These are phyloP conservation scores for Gallinago undulata DNA, from an alignment of 2,113 vertebrate genomes.

Conservation along the genomic window DNA sequence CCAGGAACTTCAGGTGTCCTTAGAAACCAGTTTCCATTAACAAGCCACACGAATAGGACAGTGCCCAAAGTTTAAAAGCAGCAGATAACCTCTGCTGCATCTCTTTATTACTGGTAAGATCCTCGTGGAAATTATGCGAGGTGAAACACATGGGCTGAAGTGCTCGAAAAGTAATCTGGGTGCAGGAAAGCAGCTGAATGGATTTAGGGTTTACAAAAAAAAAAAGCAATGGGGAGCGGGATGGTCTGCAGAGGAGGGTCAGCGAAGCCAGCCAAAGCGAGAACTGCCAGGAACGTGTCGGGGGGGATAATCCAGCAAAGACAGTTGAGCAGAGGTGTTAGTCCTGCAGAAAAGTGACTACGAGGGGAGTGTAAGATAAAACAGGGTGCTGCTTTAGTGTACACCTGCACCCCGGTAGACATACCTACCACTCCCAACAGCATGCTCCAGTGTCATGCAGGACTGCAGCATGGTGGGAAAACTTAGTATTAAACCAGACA, in stretches of 20 bases:
- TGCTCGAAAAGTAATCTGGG: neutral
- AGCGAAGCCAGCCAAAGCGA: neutral
- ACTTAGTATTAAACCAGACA: neutral
- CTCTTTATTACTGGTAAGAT: neutral
- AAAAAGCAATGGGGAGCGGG: neutral
- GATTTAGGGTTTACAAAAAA: neutral
- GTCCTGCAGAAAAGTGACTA: neutral
- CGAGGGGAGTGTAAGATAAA: neutral
- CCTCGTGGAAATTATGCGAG: neutral
- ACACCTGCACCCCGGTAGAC: neutral
- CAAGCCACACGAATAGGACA: neutral
- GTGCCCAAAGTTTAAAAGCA: neutral
- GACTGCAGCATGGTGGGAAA: neutral
- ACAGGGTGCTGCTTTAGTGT: neutral
- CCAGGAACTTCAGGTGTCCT: neutral
- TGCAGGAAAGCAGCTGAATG: neutral
- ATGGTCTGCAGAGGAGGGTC: neutral
- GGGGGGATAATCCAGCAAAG: neutral
- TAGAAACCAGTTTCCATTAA: neutral
- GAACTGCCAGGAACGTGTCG: neutral
- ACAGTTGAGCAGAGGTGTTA: neutral
- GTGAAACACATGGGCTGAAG: neutral
- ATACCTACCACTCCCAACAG: neutral
- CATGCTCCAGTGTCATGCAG: neutral
- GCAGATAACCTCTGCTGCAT: neutral